Base-by-base conservation (phyloP, 1,140 invertebrate genomes). In the Gryllus bimaculatus region DNA sequence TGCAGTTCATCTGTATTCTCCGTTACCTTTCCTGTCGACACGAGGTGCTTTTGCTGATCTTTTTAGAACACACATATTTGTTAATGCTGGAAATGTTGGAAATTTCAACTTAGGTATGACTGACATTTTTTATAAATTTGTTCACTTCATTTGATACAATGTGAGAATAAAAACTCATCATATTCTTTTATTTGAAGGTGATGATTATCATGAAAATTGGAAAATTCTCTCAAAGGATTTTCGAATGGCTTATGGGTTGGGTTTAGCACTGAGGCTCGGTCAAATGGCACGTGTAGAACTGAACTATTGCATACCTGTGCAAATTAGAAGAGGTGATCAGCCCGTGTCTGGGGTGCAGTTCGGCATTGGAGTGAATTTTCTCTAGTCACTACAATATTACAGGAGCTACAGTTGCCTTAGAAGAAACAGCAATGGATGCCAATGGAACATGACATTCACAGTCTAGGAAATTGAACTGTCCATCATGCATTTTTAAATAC, bases 61-160 rank as follows among this genome's bases (percentile, higher is more conserved):
- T 48, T 94, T 96, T 83, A 89, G 92, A 78, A 90, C 93, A 10
- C 95, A 97, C 84, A 88, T 93, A 73, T 98, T 97, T 87, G 81
- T 94, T 75, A 97, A 95, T 86, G 91, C 89, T 76, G 96, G 96
- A 78, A 95, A 94, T 84, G 87, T 95, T 78, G 89, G 88, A 8
- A 88, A 92, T 82, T 85, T 90, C 79, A 83, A 86, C 73, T 85
- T 86, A 80, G 84, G 89, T 90, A 84, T 85, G 85, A 85, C 13
- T 80, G 81, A 39, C 81, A 80, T 77, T 48, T 54, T 75, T 48
- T 80, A 48, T 79, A 47, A n/a, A 13, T 78, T 73, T 79, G n/a
- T 75, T 21, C 48, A 15, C 7, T 49, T 75, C 75, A 47, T 18
- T 20, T 39, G 18, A n/a, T 2, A 18, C 66, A 12, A 66, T 12